Conservation (phyloP, 2,113 vertebrate species). For the Astatoreochromis straeleni region DNA sequence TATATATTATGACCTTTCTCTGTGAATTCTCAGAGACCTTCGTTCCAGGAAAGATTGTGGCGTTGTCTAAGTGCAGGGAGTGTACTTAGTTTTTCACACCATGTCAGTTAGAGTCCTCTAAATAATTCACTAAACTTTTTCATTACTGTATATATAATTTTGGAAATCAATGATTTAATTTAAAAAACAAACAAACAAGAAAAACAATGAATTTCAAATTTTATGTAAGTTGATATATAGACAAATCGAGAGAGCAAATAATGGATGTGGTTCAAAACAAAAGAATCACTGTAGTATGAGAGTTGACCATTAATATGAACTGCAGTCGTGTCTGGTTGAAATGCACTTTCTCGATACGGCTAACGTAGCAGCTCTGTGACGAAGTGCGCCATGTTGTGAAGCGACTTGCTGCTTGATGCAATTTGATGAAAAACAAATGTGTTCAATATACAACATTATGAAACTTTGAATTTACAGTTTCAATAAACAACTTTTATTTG, state of each 20-base stretch:
- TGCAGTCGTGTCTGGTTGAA: rapidly evolving
- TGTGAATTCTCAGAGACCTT: not conserved
- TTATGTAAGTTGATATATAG: not conserved
- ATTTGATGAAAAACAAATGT: not conserved
- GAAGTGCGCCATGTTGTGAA: no score
- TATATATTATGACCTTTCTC: not conserved
- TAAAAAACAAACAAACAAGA: not conserved
- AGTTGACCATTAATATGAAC: rapidly evolving
- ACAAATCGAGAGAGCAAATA: not conserved
- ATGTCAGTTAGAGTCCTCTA: not conserved
- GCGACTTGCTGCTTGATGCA: not conserved
- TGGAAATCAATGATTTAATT: not conserved
- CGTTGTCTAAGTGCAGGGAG: not conserved
- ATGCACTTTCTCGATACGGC: rapidly evolving
- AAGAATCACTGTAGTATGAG: not conserved
- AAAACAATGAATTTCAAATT: rapidly evolving
- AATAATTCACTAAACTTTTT: not conserved
- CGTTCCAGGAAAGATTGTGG: not conserved
- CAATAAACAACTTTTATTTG: not conserved
- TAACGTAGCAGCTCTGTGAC: not conserved
- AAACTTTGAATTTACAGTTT: not conserved
- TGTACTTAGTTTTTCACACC: not conserved
- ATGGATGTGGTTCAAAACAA: not conserved
- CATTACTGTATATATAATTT: not conserved
- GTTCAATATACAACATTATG: not conserved